A percentile compares a stretch with the other conserved stretches of the same genome.
These are phyloP conservation scores for Euschistus heros DNA, from an alignment of 1,140 invertebrate species.

Conservation along the genomic window DNA sequence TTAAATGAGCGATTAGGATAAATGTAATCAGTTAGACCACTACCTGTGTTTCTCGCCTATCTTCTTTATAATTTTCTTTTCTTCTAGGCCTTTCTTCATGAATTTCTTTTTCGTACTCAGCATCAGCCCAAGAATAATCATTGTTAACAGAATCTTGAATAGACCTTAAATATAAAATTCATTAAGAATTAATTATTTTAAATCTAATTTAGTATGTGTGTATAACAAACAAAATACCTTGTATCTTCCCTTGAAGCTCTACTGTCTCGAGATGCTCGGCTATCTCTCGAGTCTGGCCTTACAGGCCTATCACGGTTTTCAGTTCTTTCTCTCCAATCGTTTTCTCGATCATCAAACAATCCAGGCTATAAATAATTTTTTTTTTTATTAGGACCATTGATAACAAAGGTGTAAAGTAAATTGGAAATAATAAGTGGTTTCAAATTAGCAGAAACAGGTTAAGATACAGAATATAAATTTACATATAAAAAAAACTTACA, in stretches of 20 bases:
- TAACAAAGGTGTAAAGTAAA: too few relatives aligned
- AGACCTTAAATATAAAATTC: slow-evolving; percentile 11
- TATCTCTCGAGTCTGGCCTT: slow-evolving; percentile 43
- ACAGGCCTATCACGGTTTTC: slow-evolving; percentile 36
- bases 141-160: slow-evolving; percentile 18
- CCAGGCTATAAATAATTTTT: not conserved
- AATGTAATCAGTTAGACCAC: too few relatives aligned
- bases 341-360: slow-evolving; percentile 1
- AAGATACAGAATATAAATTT: not conserved
- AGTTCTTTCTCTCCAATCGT: not conserved
- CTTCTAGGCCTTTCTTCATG: slow-evolving; percentile 22
- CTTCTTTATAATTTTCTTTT: slow-evolving; percentile 23
- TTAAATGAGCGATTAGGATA: too few relatives aligned
- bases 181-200: not conserved
- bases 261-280: slow-evolving; percentile 38
- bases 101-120: slow-evolving; percentile 20
- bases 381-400: not conserved
- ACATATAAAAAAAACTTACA: not conserved
- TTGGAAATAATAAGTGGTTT: too few relatives aligned
- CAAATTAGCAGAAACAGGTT: too few relatives aligned
- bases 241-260: slow-evolving; percentile 35
- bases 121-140: slow-evolving; percentile 21
- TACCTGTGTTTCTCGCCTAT: slow-evolving; percentile 17
- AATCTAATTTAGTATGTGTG: not conserved
- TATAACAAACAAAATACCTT: slow-evolving; percentile 11